Evolutionary conservation across 35 echinoderm and acorn worm genomes (phyloP), one percentile per base, ranked within the genome.

Genomic region (Holothuria glaberrima): DNA sequence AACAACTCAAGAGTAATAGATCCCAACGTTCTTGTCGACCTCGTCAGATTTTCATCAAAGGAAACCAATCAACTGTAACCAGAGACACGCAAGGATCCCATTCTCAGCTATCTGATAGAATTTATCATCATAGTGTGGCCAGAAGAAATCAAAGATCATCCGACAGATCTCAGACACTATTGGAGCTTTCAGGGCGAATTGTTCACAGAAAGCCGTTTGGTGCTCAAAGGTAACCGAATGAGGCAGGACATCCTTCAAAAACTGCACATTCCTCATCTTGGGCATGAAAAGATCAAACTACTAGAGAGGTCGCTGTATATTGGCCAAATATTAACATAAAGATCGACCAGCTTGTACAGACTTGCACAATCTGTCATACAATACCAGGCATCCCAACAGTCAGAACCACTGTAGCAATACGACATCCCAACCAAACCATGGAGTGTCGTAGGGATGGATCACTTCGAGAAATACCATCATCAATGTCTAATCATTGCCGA

Each of bases 281-380:
- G 90, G 25, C 54, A 56, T 36, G 67, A 86, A 48, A 91, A 91
- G 74, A 86, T 62, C 5, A 86, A 91, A 74, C 35, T 91, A 0
- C 22, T 73, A 18, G 87, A 90, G 3, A 92, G 54, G 80, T 90
- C 9, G 48, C 86, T 1, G 94, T 95, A 35, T 95, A 85, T 34
- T 91, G 94, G 94, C 94, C 94, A 58, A 70, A 60, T 4, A 95
- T 91, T 21, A 91, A 89, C 38, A 71, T 70, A 17, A 46, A 95
- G n/a, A 92, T 92, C 28, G 90, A 89, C 10, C 9, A 12, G 4
- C 17, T 82, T 24, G 89, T 90, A 34, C 29, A 87, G 20, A 68
- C 60, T 34, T 68, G 62, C 34, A 0, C 59, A 3, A 82, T 68
- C 6, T 90, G 59, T 67, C 59, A 90, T n/a, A 34, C 18, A 90